Evolutionary conservation across 1,140 invertebrate genomes (phyloP).

Genomic region (Tetramorium simillimum): DNA sequence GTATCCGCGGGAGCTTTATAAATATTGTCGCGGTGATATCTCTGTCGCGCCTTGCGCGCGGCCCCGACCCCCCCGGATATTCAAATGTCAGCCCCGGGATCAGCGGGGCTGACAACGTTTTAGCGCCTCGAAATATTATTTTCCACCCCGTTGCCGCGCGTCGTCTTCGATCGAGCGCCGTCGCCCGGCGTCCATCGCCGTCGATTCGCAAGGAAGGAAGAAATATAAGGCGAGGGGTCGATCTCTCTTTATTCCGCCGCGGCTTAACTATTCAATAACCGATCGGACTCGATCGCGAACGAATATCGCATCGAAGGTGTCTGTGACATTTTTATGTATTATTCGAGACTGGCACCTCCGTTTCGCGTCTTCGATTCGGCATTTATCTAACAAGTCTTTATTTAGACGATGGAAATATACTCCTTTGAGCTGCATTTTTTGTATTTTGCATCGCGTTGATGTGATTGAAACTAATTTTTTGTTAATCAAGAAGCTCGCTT

Average conservation of each 20-base stretch:
- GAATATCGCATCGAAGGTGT: slow-evolving; percentile 84
- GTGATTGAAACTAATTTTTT: not conserved
- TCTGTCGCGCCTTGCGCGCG: slow-evolving; percentile 51
- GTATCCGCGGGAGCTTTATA: slow-evolving; percentile 64
- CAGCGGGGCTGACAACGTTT: slow-evolving; percentile 84
- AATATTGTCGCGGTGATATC: slow-evolving; percentile 71
- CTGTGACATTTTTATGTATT: slow-evolving; percentile 60
- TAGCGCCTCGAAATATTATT: slow-evolving; percentile 85
- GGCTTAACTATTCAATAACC: slow-evolving; percentile 86
- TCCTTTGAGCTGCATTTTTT: not conserved
- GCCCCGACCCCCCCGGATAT: slow-evolving; percentile 79
- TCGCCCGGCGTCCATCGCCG: slow-evolving; percentile 52
- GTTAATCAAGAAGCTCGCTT: not conserved
- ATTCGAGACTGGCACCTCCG: slow-evolving; percentile 24
- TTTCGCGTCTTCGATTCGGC: not conserved
- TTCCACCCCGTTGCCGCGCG: slow-evolving; percentile 68
- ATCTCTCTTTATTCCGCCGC: slow-evolving; percentile 80
- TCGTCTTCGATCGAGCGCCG: not conserved
- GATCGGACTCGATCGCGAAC: slow-evolving; percentile 76
- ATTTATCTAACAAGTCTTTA: not conserved
- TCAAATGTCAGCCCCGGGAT: slow-evolving; percentile 85
- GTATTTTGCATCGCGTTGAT: not conserved
- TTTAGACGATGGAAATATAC: not conserved
- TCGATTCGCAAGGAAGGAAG: slow-evolving; percentile 56
- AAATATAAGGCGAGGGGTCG: slow-evolving; percentile 67